A percentile compares a stretch with the other conserved stretches of the same genome.
phyloP scores from a whole-genome alignment of 2,888 invertebrate species.

The Campoplex nolae region DNA sequence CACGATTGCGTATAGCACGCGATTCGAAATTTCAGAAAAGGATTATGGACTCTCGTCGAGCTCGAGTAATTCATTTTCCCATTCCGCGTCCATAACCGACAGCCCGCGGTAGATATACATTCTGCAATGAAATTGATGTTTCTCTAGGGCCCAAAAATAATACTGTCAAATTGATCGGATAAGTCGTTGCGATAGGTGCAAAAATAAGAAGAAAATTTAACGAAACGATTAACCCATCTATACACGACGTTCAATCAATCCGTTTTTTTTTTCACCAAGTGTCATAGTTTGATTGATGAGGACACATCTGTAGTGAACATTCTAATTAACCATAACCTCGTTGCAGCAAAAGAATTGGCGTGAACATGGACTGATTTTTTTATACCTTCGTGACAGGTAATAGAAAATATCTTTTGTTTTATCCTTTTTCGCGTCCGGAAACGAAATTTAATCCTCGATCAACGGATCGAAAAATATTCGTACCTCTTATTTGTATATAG shows the following conservation, averaged over 20 bases:
- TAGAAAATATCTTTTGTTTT: neutral
- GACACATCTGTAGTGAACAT: constrained; percentile 38
- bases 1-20: constrained; percentile 27
- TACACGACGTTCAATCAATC: neutral
- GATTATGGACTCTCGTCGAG: constrained; percentile 52
- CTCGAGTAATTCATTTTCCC: constrained; percentile 50
- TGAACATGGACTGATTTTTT: constrained; percentile 12
- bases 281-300: constrained; percentile 54
- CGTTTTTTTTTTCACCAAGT: neutral
- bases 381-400: neutral
- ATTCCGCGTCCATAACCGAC: constrained; percentile 10
- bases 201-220: constrained; percentile 3
- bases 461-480: neutral
- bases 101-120: neutral
- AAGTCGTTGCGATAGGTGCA: constrained; percentile 20
- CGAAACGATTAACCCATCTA: constrained; percentile 1
- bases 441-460: neutral
- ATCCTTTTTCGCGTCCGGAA: neutral
- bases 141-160: constrained; percentile 22
- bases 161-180: constrained; percentile 49
- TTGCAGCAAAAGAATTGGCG: neutral
- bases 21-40: constrained; percentile 53
- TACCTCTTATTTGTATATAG: neutral
- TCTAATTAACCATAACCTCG: constrained; percentile 31
- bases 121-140: constrained; percentile 23